Conservation (phyloP, 2,113 vertebrate genomes). For the Platichthys flesus region DNA sequence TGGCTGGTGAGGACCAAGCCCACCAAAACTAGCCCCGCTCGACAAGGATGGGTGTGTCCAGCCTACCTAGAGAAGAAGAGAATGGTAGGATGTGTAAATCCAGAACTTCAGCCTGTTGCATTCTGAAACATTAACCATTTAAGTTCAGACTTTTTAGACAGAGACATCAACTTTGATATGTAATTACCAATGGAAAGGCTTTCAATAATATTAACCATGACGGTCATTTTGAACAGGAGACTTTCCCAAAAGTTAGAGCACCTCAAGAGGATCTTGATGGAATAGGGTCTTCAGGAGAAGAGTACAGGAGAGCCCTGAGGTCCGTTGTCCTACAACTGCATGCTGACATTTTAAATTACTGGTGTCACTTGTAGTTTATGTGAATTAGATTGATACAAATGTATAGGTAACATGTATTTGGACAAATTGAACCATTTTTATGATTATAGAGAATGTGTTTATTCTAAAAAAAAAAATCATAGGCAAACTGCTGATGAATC, state of each 20-base stretch:
- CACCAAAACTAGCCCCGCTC: slow-evolving; percentile 90
- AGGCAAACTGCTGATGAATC: background rate
- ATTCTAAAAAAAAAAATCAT: background rate
- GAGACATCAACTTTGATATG: background rate
- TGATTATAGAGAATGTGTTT: too few species aligned
- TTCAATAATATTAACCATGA: background rate
- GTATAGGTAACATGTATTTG: too few species aligned
- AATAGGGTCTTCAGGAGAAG: slow-evolving; percentile 74
- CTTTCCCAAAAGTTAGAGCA: slow-evolving; percentile 60
- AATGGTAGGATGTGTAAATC: slow-evolving; percentile 82
- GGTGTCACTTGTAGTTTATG: background rate
- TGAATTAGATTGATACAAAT: too few species aligned
- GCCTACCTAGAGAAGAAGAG: slow-evolving; percentile 95
- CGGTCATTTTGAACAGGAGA: slow-evolving; percentile 55
- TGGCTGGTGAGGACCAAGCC: slow-evolving; percentile 98
- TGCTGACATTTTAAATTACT: background rate
- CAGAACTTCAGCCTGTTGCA: background rate
- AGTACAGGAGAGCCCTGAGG: slow-evolving; percentile 76
- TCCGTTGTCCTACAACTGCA: slow-evolving; percentile 13
- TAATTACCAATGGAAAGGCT: background rate
- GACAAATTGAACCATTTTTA: too few species aligned
- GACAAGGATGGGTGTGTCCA: slow-evolving; percentile 96
- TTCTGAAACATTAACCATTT: background rate
- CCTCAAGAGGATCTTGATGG: slow-evolving; percentile 73
- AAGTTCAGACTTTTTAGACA: too few species aligned